These are phyloP conservation scores for Nymphalis polychloros DNA, from an alignment of 2,888 invertebrate species.

Conservation along the genomic window DNA sequence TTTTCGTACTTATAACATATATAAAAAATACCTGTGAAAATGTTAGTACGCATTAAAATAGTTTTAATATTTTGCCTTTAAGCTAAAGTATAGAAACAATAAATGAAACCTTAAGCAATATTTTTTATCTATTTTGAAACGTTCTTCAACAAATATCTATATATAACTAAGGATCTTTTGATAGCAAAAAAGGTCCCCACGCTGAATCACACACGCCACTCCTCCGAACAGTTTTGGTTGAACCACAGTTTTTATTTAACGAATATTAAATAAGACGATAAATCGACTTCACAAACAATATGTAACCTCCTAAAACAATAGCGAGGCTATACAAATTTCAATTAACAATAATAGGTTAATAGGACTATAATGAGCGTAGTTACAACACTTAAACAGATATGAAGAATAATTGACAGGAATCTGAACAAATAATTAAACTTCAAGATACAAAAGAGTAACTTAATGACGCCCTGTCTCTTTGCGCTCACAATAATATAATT, in stretches of 20 bases:
- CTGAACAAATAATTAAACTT: slow-evolving; percentile 32
- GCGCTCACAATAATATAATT: slow-evolving; percentile 40
- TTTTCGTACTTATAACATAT: too few relatives aligned
- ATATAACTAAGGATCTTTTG: not conserved
- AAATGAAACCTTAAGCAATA: too few relatives aligned
- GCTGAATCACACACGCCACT: not conserved
- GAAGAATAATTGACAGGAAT: slow-evolving; percentile 21
- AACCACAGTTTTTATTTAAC: not conserved
- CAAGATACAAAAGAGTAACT: slow-evolving; percentile 34
- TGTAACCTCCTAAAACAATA: not conserved
- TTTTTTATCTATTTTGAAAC: too few relatives aligned
- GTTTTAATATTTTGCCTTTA: too few relatives aligned
- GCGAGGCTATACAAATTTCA: not conserved
- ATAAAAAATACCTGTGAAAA: too few relatives aligned
- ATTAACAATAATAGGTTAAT: slow-evolving; percentile 8
- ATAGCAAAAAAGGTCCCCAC: not conserved
- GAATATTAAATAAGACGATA: slow-evolving; percentile 1
- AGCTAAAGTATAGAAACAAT: too few relatives aligned
- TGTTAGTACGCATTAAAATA: too few relatives aligned
- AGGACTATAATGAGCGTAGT: slow-evolving; percentile 10
- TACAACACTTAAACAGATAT: slow-evolving; percentile 17
- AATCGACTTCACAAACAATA: not conserved
- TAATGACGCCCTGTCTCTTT: slow-evolving; percentile 39
- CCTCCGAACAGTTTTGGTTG: not conserved
- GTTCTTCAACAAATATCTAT: not conserved